phyloP scores from a whole-genome alignment of 2,113 vertebrate genomes.

The Rousettus leschenaultii region DNA sequence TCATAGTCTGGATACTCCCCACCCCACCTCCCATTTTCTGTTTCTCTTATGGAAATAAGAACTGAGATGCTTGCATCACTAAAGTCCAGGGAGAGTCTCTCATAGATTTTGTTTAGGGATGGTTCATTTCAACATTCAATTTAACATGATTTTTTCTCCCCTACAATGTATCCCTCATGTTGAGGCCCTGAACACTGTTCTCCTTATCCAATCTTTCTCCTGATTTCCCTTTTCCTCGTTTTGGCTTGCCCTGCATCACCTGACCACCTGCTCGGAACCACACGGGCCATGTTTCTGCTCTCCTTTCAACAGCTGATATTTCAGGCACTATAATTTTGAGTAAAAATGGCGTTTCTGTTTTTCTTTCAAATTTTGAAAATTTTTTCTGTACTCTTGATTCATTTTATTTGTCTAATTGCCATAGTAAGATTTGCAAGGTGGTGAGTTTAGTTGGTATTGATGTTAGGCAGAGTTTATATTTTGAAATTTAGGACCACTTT shows the following conservation, averaged over 20 bases:
- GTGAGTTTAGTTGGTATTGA: neutral
- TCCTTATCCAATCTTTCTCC: neutral
- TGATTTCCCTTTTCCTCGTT: neutral
- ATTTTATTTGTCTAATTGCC: neutral
- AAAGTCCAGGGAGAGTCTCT: neutral
- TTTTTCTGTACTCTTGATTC: neutral
- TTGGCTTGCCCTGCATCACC: neutral
- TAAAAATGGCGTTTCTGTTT: neutral
- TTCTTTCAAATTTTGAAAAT: neutral
- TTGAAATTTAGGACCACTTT: neutral
- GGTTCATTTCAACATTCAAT: neutral
- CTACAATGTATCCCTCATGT: neutral
- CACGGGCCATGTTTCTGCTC: no score
- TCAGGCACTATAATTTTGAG: neutral
- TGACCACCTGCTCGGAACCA: neutral
- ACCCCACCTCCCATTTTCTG: accelerated
- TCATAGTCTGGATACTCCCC: neutral
- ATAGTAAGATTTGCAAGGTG: neutral
- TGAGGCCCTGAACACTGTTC: neutral
- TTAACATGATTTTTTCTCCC: neutral
- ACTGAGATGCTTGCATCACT: neutral
- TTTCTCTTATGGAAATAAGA: neutral
- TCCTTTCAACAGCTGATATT: neutral
- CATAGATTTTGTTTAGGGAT: neutral
- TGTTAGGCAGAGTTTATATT: neutral